phyloP scores from a whole-genome alignment of 2,888 invertebrate species.

The Morpho achilles region DNA sequence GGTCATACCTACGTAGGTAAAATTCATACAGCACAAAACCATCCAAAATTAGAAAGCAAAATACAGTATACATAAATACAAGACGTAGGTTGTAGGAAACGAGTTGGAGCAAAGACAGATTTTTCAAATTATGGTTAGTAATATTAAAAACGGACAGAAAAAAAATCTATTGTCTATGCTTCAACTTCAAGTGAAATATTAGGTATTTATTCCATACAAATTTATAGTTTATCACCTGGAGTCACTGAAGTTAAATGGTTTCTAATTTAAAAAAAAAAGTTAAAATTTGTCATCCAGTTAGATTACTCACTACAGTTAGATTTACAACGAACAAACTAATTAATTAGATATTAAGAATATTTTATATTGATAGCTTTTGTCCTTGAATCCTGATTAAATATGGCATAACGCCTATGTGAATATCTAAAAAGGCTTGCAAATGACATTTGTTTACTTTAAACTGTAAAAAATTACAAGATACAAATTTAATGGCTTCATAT shows the following conservation, averaged over 20 bases:
- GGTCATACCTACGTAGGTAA: slow-evolving; percentile 76
- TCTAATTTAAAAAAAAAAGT: too few relatives aligned
- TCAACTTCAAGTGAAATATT: slow-evolving; percentile 12
- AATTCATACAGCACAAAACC: slow-evolving; percentile 67
- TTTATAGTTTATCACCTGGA: too few relatives aligned
- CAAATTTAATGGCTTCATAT: background rate
- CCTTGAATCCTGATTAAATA: too few relatives aligned
- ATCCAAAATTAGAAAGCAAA: slow-evolving; percentile 70
- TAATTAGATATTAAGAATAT: too few relatives aligned
- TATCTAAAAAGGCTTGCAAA: too few relatives aligned
- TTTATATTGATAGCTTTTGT: too few relatives aligned
- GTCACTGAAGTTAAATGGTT: too few relatives aligned
- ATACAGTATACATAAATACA: slow-evolving; percentile 45
- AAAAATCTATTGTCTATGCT: slow-evolving; percentile 36
- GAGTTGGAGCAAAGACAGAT: slow-evolving; percentile 28
- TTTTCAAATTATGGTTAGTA: slow-evolving; percentile 32
- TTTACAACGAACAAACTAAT: too few relatives aligned
- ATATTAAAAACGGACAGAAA: slow-evolving; percentile 36
- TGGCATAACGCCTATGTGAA: too few relatives aligned
- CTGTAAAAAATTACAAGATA: background rate
- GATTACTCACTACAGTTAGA: too few relatives aligned
- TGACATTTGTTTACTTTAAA: background rate
- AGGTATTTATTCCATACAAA: background rate
- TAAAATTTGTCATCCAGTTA: too few relatives aligned
- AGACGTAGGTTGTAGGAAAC: slow-evolving; percentile 35